Conservation (phyloP, 1,140 invertebrate species). For the Bombus confusus region DNA sequence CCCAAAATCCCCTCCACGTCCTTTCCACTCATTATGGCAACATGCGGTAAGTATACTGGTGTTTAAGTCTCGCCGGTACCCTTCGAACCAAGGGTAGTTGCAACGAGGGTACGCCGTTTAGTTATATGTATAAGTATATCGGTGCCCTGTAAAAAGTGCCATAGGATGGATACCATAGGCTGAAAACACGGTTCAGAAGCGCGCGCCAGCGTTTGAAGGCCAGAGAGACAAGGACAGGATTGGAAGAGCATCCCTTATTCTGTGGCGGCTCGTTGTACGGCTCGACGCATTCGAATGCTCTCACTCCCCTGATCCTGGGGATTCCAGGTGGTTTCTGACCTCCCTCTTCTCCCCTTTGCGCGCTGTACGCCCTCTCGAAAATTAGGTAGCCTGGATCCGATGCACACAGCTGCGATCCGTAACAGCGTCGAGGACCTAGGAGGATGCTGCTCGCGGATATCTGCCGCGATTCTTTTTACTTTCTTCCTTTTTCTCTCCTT, state of each 20-base stretch:
- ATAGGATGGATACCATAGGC: slow-evolving; percentile 5
- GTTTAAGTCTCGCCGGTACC: slow-evolving; percentile 72
- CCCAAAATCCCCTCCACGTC: neutral
- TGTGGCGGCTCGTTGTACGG: slow-evolving; percentile 80
- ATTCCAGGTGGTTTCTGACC: slow-evolving; percentile 77
- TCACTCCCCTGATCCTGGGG: slow-evolving; percentile 71
- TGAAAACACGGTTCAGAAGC: slow-evolving; percentile 15
- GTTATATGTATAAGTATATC: slow-evolving; percentile 42
- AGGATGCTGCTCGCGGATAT: slow-evolving; percentile 20
- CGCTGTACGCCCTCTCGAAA: slow-evolving; percentile 59
- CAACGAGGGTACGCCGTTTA: slow-evolving; percentile 17
- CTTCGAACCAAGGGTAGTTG: slow-evolving; percentile 29
- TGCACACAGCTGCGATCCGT: slow-evolving; percentile 63
- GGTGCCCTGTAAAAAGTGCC: slow-evolving; percentile 54
- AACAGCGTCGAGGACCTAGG: slow-evolving; percentile 26
- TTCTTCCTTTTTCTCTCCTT: neutral
- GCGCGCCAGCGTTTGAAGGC: slow-evolving; percentile 10
- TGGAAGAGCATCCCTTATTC: slow-evolving; percentile 79
- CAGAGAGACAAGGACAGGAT: slow-evolving; percentile 47
- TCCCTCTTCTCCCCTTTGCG: neutral
- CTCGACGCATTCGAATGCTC: slow-evolving; percentile 79
- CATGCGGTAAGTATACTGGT: slow-evolving; percentile 79
- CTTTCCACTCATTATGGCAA: slow-evolving; percentile 79
- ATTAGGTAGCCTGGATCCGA: slow-evolving; percentile 62
- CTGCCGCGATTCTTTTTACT: neutral